A percentile compares a stretch with the other conserved stretches of the same genome.
phyloP scores from a whole-genome alignment of 2,888 invertebrate genomes.

The Apamea monoglypha region DNA sequence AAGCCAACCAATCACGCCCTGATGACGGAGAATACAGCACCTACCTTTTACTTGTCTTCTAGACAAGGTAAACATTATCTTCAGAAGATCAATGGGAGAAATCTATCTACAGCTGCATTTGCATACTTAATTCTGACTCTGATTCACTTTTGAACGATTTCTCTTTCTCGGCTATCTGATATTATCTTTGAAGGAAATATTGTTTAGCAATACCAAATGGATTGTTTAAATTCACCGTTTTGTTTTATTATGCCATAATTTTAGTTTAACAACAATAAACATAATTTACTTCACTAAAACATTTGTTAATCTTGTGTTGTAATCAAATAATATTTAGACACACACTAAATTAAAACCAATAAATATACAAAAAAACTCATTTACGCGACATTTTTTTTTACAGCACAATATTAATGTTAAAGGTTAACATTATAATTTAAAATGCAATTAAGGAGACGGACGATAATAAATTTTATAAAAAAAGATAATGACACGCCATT shows the following conservation, averaged over 20 bases:
- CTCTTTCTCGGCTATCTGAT: conserved; percentile 34
- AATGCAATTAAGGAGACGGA: conserved; percentile 62
- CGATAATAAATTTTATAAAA: conserved; percentile 52
- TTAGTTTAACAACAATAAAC: conserved; percentile 25
- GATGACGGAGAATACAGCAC: background rate
- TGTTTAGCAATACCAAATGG: background rate
- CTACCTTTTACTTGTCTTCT: conserved; percentile 1
- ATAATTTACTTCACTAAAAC: conserved; percentile 48
- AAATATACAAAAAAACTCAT: conserved; percentile 51
- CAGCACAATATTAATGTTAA: conserved; percentile 59
- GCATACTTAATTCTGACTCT: conserved; percentile 35
- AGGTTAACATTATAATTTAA: conserved; percentile 71
- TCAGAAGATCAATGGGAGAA: conserved; percentile 2
- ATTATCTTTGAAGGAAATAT: conserved; percentile 34
- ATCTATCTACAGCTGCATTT: conserved; percentile 13
- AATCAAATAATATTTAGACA: conserved; percentile 56
- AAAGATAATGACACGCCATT: conserved; percentile 48
- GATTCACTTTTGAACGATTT: conserved; percentile 31
- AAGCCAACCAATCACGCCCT: background rate
- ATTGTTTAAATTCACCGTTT: conserved; percentile 39
- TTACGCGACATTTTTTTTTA: conserved; percentile 56
- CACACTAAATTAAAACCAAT: conserved; percentile 51
- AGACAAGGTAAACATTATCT: conserved; percentile 20
- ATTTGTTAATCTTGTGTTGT: conserved; percentile 52
- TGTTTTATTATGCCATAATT: conserved; percentile 42